Evolutionary conservation across 2,797 vertebrate genomes (phyloP).

Genomic region (Gymnopithys bicolor): DNA sequence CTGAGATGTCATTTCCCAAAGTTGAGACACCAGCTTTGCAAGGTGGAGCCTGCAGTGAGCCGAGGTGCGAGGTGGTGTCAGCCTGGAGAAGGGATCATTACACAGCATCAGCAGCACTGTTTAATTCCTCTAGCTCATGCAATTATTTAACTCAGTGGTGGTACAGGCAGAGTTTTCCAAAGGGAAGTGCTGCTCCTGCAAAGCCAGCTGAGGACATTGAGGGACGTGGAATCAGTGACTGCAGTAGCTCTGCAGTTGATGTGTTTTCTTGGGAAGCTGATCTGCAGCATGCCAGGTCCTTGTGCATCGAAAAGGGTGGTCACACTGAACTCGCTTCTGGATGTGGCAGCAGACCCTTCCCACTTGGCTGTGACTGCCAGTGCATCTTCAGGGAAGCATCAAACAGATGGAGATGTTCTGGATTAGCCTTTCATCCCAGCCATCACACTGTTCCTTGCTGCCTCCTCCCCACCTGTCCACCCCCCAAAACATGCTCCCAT

Average conservation of each 20-base stretch:
- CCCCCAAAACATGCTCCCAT: fast-evolving
- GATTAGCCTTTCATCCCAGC: neutral
- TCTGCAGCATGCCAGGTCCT: neutral
- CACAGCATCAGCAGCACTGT: neutral
- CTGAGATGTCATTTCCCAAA: neutral
- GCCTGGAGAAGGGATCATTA: neutral
- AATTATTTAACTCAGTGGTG: neutral
- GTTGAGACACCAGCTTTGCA: neutral
- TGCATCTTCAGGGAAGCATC: neutral
- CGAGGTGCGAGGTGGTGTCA: neutral
- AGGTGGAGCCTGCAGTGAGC: neutral
- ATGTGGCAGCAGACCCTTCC: neutral
- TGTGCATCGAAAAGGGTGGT: neutral
- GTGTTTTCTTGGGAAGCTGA: neutral
- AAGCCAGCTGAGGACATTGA: neutral
- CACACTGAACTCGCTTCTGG: neutral
- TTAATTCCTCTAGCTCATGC: neutral
- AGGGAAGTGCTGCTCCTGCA: neutral
- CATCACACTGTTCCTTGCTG: neutral
- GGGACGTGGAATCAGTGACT: neutral
- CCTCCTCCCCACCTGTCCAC: neutral
- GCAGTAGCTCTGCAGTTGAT: neutral
- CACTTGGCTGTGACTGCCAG: neutral
- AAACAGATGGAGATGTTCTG: neutral
- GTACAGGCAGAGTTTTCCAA: neutral